Base-by-base conservation (phyloP, 2,797 vertebrate genomes). In the Phataginus tricuspis region DNA sequence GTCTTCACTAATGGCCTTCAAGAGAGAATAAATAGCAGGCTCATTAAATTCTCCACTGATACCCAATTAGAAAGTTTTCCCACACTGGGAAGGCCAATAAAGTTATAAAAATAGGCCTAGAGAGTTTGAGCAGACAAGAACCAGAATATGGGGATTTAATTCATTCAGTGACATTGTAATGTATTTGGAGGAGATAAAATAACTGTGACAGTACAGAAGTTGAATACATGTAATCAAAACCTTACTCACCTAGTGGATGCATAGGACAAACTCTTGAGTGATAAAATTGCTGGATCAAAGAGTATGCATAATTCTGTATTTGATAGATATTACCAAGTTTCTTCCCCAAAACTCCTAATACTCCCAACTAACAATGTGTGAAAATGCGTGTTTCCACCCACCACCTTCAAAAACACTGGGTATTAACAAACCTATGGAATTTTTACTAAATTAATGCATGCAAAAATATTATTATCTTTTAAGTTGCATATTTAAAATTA, bases 21-120 rank as follows among this genome's bases (percentile, higher is more conserved):
- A 91, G 95, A 94, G 15, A 95, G 9, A 94, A 31, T 31, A 94
- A 98, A 96, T 1, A 95, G 2, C 45, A 86, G 59, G 78, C 21
- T 97, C 95, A 90, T 96, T 92, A 75, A 97, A 97, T 96, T 96
- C 80, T 90, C 77, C 92, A 96, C 87, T 97, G 69, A 96, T 82
- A 93, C 31, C 90, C 96, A 92, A 94, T 45, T 94, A 94, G 78
- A 96, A 96, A 79, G 21, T 91, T 29, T 92, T 75, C 89, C 93
- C 83, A 94, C n/a, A 88, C 82, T 42, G 66, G 16, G 21, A 96
- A 84, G 68, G 68, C 23, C 61, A 72, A 39, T 95, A 86, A 94
- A 97, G 75, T 93, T 96, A 95, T 23, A 92, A 51, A 97, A 97
- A 97, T n/a, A 92, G 66, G 97, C 92, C 0, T 37, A 4, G 0